These are phyloP conservation scores for Gymnobelideus leadbeateri DNA, from an alignment of 2,113 vertebrate genomes.

Conservation along the genomic window DNA sequence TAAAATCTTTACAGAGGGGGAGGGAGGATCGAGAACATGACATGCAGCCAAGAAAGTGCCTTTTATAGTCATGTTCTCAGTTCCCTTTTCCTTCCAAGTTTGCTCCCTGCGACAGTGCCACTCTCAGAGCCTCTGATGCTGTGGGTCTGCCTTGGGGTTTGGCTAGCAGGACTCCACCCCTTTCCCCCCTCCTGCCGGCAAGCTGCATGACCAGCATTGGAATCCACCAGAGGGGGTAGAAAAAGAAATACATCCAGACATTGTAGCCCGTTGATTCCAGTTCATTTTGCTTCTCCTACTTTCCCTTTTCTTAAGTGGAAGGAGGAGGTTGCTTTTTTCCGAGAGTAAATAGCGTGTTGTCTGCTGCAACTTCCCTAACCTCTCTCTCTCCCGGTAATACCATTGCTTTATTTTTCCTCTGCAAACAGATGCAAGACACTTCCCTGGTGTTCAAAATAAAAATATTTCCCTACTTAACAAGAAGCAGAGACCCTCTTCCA, in stretches of 20 bases:
- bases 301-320: conserved; percentile 63
- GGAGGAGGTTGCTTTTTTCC: conserved; percentile 72
- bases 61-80: conserved; percentile 69
- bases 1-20: conserved; percentile 55
- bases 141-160: conserved; percentile 18
- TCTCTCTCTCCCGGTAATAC: conserved; percentile 42
- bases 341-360: conserved; percentile 74
- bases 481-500: background rate
- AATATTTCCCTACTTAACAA: conserved; percentile 8
- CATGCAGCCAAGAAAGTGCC: conserved; percentile 63
- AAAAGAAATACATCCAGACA: conserved; percentile 62
- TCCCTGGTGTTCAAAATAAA: conserved; percentile 6
- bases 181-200: conserved; percentile 67
- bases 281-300: conserved; percentile 60
- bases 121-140: conserved; percentile 36
- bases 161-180: conserved; percentile 34
- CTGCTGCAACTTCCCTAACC: conserved; percentile 69
- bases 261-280: conserved; percentile 71
- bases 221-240: conserved; percentile 71
- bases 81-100: conserved; percentile 44
- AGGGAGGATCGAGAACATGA: conserved; percentile 36
- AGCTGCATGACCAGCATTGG: conserved; percentile 75
- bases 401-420: conserved; percentile 18
- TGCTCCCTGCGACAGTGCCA: conserved; percentile 46
- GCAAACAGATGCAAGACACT: conserved; percentile 20